Evolutionary conservation across 2,797 vertebrate species (phyloP), one percentile per base, ranked within the genome.

Genomic region (Premnoplex brunnescens): DNA sequence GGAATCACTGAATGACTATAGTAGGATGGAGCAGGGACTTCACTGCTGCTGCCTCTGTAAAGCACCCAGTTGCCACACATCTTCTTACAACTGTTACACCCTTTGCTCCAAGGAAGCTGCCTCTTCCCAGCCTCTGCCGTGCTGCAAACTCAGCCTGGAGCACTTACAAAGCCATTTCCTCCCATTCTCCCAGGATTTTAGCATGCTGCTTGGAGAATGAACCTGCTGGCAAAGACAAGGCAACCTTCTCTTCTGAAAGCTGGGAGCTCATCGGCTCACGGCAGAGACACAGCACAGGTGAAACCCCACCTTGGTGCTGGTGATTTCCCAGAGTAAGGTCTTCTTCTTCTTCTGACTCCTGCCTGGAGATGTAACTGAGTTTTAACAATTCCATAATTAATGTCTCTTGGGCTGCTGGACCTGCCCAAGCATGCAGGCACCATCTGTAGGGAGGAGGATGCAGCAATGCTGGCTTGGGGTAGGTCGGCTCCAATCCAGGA

Each of bases 381-480:
- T 85, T 63, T 85, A 69, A 66, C 39, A 30, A 22, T 34, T 72
- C 64, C 30, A 2, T 58, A 91, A 83, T 89, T 54, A 73, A 76
- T 8, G 12, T 1, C 28, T 69, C 30, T 43, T 7, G n/a, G 46
- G 83, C 55, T 66, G 91, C 75, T 34, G 10, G 67, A 68, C 63
- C 55, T 90, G 72, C 63, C 85, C 1, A 1, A 71, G 69, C 74
- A 43, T 0, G n/a, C 48, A 62, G 49, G 37, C 76, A 66, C 32
- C 0, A 4, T 46, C 62, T 81, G 49, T 66, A 34, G 44, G 58
- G 48, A 63, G 37, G 48, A 77, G 56, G 62, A 71, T 43, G 36
- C 1, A 2, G 74, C 2, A 8, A 74, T 3, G 46, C 69, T 4
- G 1, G 82, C 48, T 60, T 1, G 3, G 49, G n/a, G 28, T 2